Evolutionary conservation across 2,888 invertebrate species (phyloP).

Genomic region (Drosophila merina): DNA sequence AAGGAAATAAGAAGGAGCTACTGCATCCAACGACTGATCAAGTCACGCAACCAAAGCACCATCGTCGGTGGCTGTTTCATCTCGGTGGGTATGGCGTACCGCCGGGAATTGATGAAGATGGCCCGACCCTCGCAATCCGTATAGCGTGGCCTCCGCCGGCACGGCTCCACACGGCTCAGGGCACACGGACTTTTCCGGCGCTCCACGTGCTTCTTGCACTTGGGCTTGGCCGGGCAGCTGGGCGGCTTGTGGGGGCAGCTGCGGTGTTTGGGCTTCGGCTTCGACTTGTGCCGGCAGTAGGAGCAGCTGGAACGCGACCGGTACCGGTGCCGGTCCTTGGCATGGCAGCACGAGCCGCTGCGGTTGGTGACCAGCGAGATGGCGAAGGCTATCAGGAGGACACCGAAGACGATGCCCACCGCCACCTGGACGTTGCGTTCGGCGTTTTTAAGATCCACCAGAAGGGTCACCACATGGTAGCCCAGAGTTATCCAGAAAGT

Average conservation of each 20-base stretch:
- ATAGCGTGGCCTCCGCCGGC: slow-evolving; percentile 21
- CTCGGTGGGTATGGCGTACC: slow-evolving; percentile 70
- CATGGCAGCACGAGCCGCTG: slow-evolving; percentile 6
- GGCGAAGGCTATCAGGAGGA: slow-evolving; percentile 54
- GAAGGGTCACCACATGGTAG: slow-evolving; percentile 54
- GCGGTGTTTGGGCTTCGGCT: neutral
- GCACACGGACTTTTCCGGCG: neutral
- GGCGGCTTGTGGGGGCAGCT: neutral
- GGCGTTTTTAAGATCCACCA: slow-evolving; percentile 54
- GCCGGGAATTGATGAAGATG: slow-evolving; percentile 65
- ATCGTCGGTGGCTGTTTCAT: slow-evolving; percentile 78
- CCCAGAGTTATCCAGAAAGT: slow-evolving; percentile 73
- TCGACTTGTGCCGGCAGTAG: neutral
- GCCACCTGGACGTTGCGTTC: slow-evolving; percentile 64
- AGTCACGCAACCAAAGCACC: slow-evolving; percentile 62
- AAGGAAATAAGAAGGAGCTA: neutral
- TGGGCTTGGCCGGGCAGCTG: neutral
- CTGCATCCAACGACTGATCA: slow-evolving; percentile 8
- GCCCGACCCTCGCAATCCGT: slow-evolving; percentile 62
- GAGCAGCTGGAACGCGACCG: neutral
- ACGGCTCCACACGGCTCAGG: neutral
- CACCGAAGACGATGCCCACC: slow-evolving; percentile 28
- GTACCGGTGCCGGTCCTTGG: neutral
- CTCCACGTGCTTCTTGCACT: neutral
- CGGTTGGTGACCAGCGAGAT: slow-evolving; percentile 46